A percentile compares a stretch with the other conserved stretches of the same genome.
phyloP scores from a whole-genome alignment of 2,888 invertebrate species.

The Nephrotoma flavescens region DNA sequence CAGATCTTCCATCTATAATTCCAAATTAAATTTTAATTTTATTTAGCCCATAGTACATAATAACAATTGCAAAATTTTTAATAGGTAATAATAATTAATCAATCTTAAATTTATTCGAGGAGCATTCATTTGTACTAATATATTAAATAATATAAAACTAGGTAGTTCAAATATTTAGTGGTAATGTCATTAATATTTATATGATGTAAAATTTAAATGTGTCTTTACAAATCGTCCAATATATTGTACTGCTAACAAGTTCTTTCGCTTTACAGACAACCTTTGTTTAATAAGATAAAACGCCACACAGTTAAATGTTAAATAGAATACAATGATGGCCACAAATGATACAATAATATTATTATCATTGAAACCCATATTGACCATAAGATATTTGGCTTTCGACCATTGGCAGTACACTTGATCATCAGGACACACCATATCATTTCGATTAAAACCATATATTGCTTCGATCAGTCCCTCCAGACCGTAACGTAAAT shows the following conservation, averaged over 20 bases:
- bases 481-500: slow-evolving; percentile 67
- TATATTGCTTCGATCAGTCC: slow-evolving; percentile 69
- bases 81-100: no score
- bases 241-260: slow-evolving; percentile 51
- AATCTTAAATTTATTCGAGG: no score
- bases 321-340: slow-evolving; percentile 54
- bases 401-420: slow-evolving; percentile 62
- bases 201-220: slow-evolving; percentile 38
- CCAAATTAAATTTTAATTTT: no score
- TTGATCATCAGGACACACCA: slow-evolving; percentile 57
- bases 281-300: slow-evolving; percentile 60
- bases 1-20: no score
- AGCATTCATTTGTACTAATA: background rate
- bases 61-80: no score
- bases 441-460: slow-evolving; percentile 53
- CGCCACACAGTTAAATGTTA: slow-evolving; percentile 48
- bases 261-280: slow-evolving; percentile 49
- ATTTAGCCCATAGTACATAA: no score
- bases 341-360: slow-evolving; percentile 52
- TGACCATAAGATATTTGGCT: slow-evolving; percentile 54
- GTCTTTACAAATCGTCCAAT: slow-evolving; percentile 53
- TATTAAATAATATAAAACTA: background rate
- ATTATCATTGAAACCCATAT: slow-evolving; percentile 58
- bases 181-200: slow-evolving; percentile 22
- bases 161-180: background rate